Conservation (phyloP, 2,797 vertebrate genomes). For the Lacerta viridis region DNA sequence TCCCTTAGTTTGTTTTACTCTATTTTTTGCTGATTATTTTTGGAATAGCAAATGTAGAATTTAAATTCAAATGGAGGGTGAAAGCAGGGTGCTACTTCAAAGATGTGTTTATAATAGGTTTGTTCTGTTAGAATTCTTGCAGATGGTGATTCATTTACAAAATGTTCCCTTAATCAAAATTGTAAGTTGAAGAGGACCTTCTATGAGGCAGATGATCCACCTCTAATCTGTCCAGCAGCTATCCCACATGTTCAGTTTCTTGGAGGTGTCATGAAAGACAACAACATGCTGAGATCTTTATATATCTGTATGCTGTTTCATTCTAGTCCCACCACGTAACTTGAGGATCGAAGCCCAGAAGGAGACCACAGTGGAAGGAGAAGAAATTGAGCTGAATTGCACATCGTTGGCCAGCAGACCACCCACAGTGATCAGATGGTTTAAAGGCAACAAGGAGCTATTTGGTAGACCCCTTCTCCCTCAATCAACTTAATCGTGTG, state of each 20-base stretch:
- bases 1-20: neutral
- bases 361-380: slow-evolving; percentile 92
- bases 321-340: slow-evolving; percentile 92
- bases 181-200: neutral
- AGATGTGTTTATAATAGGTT: neutral
- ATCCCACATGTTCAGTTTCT: neutral
- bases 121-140: neutral
- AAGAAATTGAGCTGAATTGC: slow-evolving; percentile 97
- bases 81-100: neutral
- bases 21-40: neutral
- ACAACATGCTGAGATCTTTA: neutral
- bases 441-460: slow-evolving; percentile 94
- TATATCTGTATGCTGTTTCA: slow-evolving; percentile 21
- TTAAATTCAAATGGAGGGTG: neutral
- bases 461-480: slow-evolving; percentile 81
- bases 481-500: neutral
- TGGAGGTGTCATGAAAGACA: fast-evolving
- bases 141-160: neutral
- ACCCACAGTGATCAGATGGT: slow-evolving; percentile 94
- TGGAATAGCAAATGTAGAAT: neutral
- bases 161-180: no score
- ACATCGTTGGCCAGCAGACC: slow-evolving; percentile 96
- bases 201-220: neutral
- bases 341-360: slow-evolving; percentile 94
- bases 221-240: neutral